phyloP scores from a whole-genome alignment of 92 coral and sea anemone species.

The Scolanthus callimorphus region DNA sequence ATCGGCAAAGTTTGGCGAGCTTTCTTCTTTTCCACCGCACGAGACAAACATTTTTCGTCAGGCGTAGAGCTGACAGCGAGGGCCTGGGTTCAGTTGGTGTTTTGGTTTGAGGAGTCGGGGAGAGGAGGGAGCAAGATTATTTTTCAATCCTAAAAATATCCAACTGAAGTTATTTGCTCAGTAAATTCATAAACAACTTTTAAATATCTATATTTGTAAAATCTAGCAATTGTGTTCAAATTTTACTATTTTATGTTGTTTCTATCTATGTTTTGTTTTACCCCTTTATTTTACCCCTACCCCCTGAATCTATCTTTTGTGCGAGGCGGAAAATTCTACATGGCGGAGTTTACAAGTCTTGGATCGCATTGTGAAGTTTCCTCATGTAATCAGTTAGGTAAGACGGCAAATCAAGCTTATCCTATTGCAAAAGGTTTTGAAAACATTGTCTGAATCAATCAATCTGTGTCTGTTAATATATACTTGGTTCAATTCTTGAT shows the following conservation, averaged over 20 bases:
- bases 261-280: too few relatives aligned
- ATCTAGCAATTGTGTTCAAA: too few relatives aligned
- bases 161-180: too few relatives aligned
- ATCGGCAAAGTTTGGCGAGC: conserved; percentile 4
- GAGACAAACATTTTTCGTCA: conserved; percentile 57
- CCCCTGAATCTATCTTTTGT: background rate
- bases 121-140: too few relatives aligned
- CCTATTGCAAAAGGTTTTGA: too few relatives aligned
- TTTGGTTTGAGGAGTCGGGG: background rate
- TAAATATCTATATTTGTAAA: too few relatives aligned
- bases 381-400: conserved; percentile 85
- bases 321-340: conserved; percentile 40
- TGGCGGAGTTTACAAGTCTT: conserved; percentile 86
- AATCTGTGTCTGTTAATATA: too few relatives aligned
- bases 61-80: conserved; percentile 17
- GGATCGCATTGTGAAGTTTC: conserved; percentile 74
- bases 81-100: conserved; percentile 5
- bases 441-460: too few relatives aligned
- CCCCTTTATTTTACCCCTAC: background rate
- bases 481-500: too few relatives aligned
- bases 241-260: too few relatives aligned
- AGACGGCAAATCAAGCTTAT: too few relatives aligned
- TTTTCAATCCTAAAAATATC: background rate
- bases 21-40: conserved; percentile 17
- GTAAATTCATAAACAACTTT: too few relatives aligned